phyloP scores from a whole-genome alignment of 2,888 invertebrate species.

The Venustoraphidia nigricollis region DNA sequence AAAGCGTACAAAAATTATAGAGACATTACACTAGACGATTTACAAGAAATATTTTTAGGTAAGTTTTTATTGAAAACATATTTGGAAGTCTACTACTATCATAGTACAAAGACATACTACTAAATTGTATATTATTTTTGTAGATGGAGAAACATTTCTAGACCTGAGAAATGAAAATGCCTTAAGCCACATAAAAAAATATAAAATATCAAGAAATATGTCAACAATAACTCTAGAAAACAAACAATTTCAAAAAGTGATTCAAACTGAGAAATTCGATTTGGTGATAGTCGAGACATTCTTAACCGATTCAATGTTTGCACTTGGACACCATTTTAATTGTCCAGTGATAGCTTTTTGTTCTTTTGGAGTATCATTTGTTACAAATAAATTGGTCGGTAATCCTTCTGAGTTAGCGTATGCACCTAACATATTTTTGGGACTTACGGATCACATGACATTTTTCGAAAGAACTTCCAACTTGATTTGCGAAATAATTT shows the following conservation, averaged over 20 bases:
- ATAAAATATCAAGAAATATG: slow-evolving; percentile 1
- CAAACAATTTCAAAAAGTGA: slow-evolving; percentile 2
- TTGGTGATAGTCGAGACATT: background rate
- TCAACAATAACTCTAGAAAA: slow-evolving; percentile 4
- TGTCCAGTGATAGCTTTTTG: background rate
- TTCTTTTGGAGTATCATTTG: background rate
- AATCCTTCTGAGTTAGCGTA: background rate
- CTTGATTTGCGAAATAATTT: too few species aligned
- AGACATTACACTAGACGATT: slow-evolving; percentile 18
- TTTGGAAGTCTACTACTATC: background rate
- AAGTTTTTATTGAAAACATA: background rate
- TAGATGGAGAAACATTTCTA: background rate
- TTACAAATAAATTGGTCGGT: slow-evolving; percentile 1
- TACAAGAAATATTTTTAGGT: slow-evolving; percentile 1
- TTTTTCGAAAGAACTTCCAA: background rate
- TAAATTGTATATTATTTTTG: background rate
- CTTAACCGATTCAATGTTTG: background rate
- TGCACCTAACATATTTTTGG: background rate
- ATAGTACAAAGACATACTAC: too few species aligned
- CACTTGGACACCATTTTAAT: background rate
- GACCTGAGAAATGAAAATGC: background rate
- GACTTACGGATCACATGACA: background rate
- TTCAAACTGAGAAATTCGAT: slow-evolving; percentile 5
- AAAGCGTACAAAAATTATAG: slow-evolving; percentile 27
- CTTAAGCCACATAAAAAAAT: background rate